phyloP scores from a whole-genome alignment of 2,888 invertebrate species.

The Archips xylosteana region DNA sequence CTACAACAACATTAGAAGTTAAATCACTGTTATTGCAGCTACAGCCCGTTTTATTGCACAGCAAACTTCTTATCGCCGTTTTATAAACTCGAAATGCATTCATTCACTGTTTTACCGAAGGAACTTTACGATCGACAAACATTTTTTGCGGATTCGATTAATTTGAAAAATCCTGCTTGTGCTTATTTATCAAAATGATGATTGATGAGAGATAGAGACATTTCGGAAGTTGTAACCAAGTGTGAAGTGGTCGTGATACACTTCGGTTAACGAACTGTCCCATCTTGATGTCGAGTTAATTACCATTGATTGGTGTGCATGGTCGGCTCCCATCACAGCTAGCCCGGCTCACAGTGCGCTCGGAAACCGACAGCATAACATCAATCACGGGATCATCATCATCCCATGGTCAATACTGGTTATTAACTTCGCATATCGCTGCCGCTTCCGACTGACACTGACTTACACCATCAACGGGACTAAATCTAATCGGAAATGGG shows the following conservation, averaged over 20 bases:
- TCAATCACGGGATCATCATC: conserved; percentile 50
- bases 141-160: neutral
- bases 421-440: neutral
- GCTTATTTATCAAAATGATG: neutral
- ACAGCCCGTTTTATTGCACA: conserved; percentile 14
- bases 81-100: conserved; percentile 46
- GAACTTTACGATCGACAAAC: neutral
- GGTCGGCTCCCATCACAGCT: conserved; percentile 55
- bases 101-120: conserved; percentile 8
- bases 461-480: neutral
- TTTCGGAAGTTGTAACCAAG: neutral
- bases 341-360: conserved; percentile 59
- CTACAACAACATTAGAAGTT: conserved; percentile 11
- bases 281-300: conserved; percentile 56
- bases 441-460: neutral
- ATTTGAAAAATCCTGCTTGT: neutral
- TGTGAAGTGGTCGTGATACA: conserved; percentile 38
- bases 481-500: conserved; percentile 13
- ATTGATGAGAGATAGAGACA: neutral
- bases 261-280: conserved; percentile 47
- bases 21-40: conserved; percentile 19
- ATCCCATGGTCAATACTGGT: conserved; percentile 31
- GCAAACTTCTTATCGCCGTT: conserved; percentile 48
- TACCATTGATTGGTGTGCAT: conserved; percentile 62
- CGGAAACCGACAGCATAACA: conserved; percentile 47